Conservation (phyloP, 2,113 vertebrate species). For the Todiramphus saurophagus region DNA sequence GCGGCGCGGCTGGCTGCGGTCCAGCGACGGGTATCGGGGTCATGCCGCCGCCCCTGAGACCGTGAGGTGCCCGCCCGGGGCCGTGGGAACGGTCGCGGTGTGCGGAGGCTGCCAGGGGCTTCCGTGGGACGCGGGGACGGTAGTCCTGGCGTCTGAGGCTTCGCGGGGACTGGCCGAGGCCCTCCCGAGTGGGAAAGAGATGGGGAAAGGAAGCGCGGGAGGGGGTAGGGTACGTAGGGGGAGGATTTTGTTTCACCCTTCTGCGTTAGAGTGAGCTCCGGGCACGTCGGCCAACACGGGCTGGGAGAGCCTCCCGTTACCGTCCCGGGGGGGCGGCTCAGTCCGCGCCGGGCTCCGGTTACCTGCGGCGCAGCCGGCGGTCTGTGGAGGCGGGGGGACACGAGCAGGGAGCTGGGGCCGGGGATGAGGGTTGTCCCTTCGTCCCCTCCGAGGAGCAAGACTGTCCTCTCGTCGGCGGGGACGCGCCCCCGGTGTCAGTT, state of each 20-base stretch:
- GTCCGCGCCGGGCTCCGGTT: not conserved
- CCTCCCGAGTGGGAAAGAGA: not conserved
- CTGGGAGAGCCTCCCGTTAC: not conserved
- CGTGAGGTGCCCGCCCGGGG: not conserved
- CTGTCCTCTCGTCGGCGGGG: not conserved
- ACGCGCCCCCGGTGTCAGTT: no score
- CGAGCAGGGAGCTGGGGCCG: not conserved
- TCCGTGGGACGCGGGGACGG: not conserved
- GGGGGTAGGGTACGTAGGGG: accelerated
- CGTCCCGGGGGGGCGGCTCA: not conserved
- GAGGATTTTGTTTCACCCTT: not conserved
- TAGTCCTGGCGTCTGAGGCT: no score
- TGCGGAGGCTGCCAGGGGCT: not conserved
- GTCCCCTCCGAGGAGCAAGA: not conserved
- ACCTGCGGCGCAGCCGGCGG: not conserved
- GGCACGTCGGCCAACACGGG: not conserved
- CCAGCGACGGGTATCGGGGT: not conserved
- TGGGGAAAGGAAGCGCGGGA: not conserved
- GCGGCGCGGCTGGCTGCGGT: not conserved
- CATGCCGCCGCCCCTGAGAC: not conserved
- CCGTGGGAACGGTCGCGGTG: not conserved
- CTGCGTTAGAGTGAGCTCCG: not conserved
- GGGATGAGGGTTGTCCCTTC: not conserved
- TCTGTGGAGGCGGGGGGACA: no score
- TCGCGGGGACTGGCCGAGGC: no score